Evolutionary conservation across 2,888 invertebrate species (phyloP), one percentile per base, ranked within the genome.

Genomic region (Empis livida): DNA sequence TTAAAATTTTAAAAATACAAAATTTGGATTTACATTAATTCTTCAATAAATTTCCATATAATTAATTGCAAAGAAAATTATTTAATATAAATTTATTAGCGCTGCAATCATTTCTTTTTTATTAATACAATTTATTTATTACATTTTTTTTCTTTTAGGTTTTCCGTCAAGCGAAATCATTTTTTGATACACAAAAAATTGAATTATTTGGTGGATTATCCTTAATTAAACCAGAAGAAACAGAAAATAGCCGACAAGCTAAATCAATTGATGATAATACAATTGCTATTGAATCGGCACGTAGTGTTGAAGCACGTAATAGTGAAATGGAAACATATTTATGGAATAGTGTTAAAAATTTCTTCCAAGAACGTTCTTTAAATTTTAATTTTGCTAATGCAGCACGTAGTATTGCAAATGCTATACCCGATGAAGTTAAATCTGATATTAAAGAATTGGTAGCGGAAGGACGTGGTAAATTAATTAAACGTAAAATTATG

Each of bases 381-480:
- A 67, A 66, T 49, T 72, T 73, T 62, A 73, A 75, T 58, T 65
- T 73, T 52, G 68, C 65, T 44, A 63, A 67, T 50, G 67, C 70
- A 44, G 67, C 70, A 3, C 68, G 70, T 51, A 67, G 66, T 44
- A 62, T 78, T 42, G 71, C 71, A 32, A 74, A 73, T 40, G 72
- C 71, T 43, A 72, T 78, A 44, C 78, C 78, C 42, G 65, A 73
- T 52, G 74, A 75, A 52, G 63, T 78, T 51, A 74, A 74, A 57
- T 67, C 72, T 46, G 73, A 73, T 55, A 70, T 76, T 53, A 70
- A 74, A 43, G 72, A 74, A 47, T 62, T 73, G 57, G 70, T 76
- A 44, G 72, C 73, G 47, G 78, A 79, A 70, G 78, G 76, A 39
- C 75, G 79, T 57, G 76, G 75, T 50, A 60, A 60, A 53, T 76